A percentile compares a stretch with the other conserved stretches of the same genome.
Conservation (phyloP, 2,888 invertebrate species). For the Harpalus rufipes region DNA sequence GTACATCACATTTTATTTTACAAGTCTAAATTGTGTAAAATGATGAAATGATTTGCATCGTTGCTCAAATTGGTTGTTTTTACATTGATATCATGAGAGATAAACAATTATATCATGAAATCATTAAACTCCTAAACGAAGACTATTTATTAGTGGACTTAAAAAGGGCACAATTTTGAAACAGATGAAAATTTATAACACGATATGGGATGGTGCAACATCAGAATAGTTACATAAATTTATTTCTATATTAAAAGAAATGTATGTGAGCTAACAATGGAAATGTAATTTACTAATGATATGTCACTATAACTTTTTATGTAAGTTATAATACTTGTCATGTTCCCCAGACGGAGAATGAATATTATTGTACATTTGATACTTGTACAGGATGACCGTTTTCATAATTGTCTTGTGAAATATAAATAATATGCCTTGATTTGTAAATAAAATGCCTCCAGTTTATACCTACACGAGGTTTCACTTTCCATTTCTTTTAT, state of each 20-base stretch:
- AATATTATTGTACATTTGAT: slow-evolving; percentile 72
- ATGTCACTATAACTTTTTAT: slow-evolving; percentile 52
- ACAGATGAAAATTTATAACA: slow-evolving; percentile 41
- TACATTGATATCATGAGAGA: slow-evolving; percentile 61
- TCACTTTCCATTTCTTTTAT: slow-evolving; percentile 27
- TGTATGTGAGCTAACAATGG: slow-evolving; percentile 54
- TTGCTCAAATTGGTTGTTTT: slow-evolving; percentile 58
- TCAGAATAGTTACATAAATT: slow-evolving; percentile 39
- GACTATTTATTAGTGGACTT: slow-evolving; percentile 56
- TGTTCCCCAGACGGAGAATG: slow-evolving; percentile 70
- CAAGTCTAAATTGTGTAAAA: slow-evolving; percentile 38
- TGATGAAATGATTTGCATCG: slow-evolving; percentile 37
- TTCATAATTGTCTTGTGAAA: slow-evolving; percentile 74
- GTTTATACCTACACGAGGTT: slow-evolving; percentile 71
- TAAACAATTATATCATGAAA: slow-evolving; percentile 56
- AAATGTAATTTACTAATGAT: slow-evolving; percentile 60
- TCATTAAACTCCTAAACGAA: slow-evolving; percentile 48
- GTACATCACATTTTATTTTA: slow-evolving; percentile 45
- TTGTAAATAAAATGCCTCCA: slow-evolving; percentile 75
- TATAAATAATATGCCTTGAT: slow-evolving; percentile 75
- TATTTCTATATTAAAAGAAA: slow-evolving; percentile 53
- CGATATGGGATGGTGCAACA: slow-evolving; percentile 61
- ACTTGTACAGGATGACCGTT: slow-evolving; percentile 71
- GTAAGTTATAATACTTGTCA: slow-evolving; percentile 52
- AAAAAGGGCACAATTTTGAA: slow-evolving; percentile 66